Base-by-base conservation (phyloP, 2,888 invertebrate species). In the Conistra vaccinii region DNA sequence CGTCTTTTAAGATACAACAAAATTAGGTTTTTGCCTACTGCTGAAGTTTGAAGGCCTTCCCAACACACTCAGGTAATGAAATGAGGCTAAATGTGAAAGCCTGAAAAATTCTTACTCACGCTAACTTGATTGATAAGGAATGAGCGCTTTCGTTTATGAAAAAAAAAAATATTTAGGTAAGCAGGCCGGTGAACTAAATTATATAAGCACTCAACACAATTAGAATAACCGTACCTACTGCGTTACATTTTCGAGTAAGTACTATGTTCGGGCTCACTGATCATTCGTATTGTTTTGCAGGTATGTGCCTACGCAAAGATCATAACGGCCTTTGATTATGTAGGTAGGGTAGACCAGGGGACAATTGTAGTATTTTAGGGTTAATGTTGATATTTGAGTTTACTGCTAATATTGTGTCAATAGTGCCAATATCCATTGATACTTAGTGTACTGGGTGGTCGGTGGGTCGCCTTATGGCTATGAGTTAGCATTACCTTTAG, bases 1-100 rank as follows among this genome's bases (percentile, higher is more conserved):
- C 76, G 63, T 84, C 71, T 75, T n/a, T 17, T 51, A 62, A 62
- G 69, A 76, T 58, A 55, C 39, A 62, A 65, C 20, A 14, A 71
- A 68, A 62, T 26, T 42, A 39, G 42, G 20, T 29, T 63, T 51
- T 51, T 14, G 51, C 42, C n/a, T 79, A 70, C 20, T 42, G 23
- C 14, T 79, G 17, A 60, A 9, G 17, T 29, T 29, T 53, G 7
- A 35, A 60, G 32, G 35, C 51, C 42, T 42, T 12, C 26, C 29
- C 0, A 26, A 69, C 17, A 45, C 7, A 53, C 10, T 29, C 20
- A 14, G 51, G 23, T 35, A 70, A 78, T 78, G 12, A 58, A 78
- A 58, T 58, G 58, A 26, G 32, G 32, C 53, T 39, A 48, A 62
- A 48, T 62, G n/a, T 23, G n/a, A 51, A 70, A 55, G 7, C 14